These are phyloP conservation scores for Oncorhynchus keta DNA, from an alignment of 2,113 vertebrate genomes.

Conservation along the genomic window DNA sequence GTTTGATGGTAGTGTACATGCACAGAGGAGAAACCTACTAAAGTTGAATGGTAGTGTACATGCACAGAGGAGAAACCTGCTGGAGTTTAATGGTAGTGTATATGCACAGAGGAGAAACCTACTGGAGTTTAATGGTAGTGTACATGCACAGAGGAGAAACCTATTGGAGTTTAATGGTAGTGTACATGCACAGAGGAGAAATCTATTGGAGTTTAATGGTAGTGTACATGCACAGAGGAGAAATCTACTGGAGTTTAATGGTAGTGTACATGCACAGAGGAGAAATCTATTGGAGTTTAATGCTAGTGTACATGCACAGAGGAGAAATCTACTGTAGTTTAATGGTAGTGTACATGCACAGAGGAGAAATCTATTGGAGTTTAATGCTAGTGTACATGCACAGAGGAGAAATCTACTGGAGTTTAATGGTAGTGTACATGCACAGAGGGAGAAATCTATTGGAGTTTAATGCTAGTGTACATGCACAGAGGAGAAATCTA, in stretches of 20 bases:
- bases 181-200: too few species aligned
- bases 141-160: background rate
- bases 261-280: background rate
- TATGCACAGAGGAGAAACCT: background rate
- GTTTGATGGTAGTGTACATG: too few species aligned
- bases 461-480: too few species aligned
- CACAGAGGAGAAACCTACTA: background rate
- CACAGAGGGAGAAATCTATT: background rate
- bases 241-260: background rate
- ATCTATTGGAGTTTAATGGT: too few species aligned
- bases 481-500: background rate
- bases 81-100: too few species aligned
- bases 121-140: too few species aligned
- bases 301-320: background rate
- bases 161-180: too few species aligned
- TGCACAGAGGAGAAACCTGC: background rate
- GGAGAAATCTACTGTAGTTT: background rate
- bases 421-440: too few species aligned
- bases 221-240: background rate
- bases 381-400: too few species aligned
- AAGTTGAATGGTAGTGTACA: too few species aligned
- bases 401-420: background rate
- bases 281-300: background rate
- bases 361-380: background rate
- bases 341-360: background rate